Evolutionary conservation across 2,797 vertebrate genomes (phyloP), one percentile per base, ranked within the genome.

Genomic region (Hyperoplus lanceolatus): DNA sequence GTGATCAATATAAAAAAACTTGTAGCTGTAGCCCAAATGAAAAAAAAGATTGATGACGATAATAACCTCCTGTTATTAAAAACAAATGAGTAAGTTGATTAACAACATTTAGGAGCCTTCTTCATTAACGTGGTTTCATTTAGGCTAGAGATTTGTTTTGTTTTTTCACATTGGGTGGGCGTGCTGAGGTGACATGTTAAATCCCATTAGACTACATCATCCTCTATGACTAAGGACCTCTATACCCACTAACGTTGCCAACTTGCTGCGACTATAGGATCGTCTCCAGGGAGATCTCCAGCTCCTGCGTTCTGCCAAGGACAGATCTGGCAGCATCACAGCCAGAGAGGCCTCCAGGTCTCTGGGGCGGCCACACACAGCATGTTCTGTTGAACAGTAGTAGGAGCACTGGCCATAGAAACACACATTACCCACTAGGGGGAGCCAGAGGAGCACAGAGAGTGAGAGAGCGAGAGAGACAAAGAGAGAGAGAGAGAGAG

Each of bases 211-310:
- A 49, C 60, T 1, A 15, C 39, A 12, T 57, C 36, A 1, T 57
- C 5, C 10, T 54, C n/a, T 14, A 1, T 43, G 21, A 38, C 13
- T 21, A 10, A 41, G 36, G 11, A 3, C n/a, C 14, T 18, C 3
- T 11, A 14, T 6, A 80, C 94, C 90, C 80, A 97, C 97, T 95
- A 48, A 92, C 91, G 74, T 93, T 59, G 97, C 96, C 81, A 95
- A 95, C 87, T 96, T 97, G 94, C 89, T 96, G 72, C 96, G 96
- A 89, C 97, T 97, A 92, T 97, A 98, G 2, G 97, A 97, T 38
- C 97, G 96, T 79, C 96, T 96, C 97, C 97, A 97, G 0, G 96
- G 97, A 58, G 96, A 97, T 71, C 96, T 95, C 97, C 97, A 98
- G 18, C 91, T 91, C 57, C 74, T 93, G 10, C 97, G 95, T 2